Base-by-base conservation (phyloP, 2,888 invertebrate species). In the Synanthedon formicaeformis region DNA sequence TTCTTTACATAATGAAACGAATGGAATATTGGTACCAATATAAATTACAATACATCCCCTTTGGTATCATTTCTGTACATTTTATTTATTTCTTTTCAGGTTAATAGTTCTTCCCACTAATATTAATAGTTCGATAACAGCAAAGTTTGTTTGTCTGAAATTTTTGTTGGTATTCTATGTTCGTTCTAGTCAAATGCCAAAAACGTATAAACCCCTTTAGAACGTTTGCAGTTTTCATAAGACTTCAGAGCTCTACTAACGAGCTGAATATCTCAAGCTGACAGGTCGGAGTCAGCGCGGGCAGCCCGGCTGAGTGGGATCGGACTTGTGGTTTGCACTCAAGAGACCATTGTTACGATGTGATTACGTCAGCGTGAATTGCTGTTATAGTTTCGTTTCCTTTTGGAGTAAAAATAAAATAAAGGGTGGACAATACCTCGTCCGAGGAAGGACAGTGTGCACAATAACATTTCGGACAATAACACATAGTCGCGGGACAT, bases 241-340 rank as follows among this genome's bases (percentile, higher is more conserved):
- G 59, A 60, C 61, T 64, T 67, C 66, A 64, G 68, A 72, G 69
- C 68, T 59, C 40, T 58, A 64, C 76, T 79, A 79, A 78, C 77
- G 71, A 80, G 69, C 67, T 65, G 66, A 66, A 67, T 67, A 65
- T 61, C 61, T 59, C 61, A 56, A 56, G 57, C 63, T 67, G 73
- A 70, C 69, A 73, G 51, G 18, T 52, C 50, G 51, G 57, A 58
- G 59, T 59, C 53, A 54, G 54, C 52, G 51, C 40, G 10, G 45
- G 48, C 34, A 40, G 27, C 27, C 12, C 12, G 54, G 51, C 50
- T 23, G 41, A 50, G 41, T 53, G 53, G 41, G 49, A 54, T 41
- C 51, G 18, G 50, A 54, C 54, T 55, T 60, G 63, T 55, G 60
- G 62, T 59, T 57, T 54, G 55, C 59, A 58, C 56, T 57, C 55